Evolutionary conservation across 2,797 vertebrate species (phyloP).

Genomic region (Acanthurus tractus): DNA sequence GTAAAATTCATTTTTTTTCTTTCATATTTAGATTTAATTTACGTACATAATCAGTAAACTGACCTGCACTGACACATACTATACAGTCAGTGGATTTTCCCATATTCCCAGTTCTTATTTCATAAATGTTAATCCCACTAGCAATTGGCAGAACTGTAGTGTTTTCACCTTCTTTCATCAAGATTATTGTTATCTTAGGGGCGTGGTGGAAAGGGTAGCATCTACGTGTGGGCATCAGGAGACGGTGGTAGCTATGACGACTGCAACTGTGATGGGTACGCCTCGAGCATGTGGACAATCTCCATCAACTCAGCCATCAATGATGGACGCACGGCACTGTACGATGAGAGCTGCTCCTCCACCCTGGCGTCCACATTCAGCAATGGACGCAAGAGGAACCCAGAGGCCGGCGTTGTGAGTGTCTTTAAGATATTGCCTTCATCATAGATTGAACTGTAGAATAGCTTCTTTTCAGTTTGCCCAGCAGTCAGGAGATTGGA

Average conservation of each 20-base stretch:
- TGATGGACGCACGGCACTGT: slow-evolving; percentile 95
- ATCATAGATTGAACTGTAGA: slow-evolving; percentile 23
- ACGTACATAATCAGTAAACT: background rate
- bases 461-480: slow-evolving; percentile 35
- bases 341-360: slow-evolving; percentile 98
- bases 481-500: slow-evolving; percentile 38
- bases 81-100: slow-evolving; percentile 11
- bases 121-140: background rate
- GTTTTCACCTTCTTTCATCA: slow-evolving; percentile 17
- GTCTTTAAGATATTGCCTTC: background rate
- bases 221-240: slow-evolving; percentile 99
- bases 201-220: slow-evolving; percentile 96
- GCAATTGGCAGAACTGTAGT: slow-evolving; percentile 2
- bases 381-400: slow-evolving; percentile 98
- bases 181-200: slow-evolving; percentile 84
- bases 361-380: slow-evolving; percentile 98
- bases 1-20: background rate
- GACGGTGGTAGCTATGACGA: slow-evolving; percentile 98
- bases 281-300: slow-evolving; percentile 99
- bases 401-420: slow-evolving; percentile 97
- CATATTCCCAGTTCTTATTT: slow-evolving; percentile 24
- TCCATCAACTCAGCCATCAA: slow-evolving; percentile 99
- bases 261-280: slow-evolving; percentile 98
- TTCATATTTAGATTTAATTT: background rate
- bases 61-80: background rate